A percentile compares a stretch with the other conserved stretches of the same genome.
Evolutionary conservation across 2,888 invertebrate genomes (phyloP).

Genomic region (Sarcophaga rosellei): DNA sequence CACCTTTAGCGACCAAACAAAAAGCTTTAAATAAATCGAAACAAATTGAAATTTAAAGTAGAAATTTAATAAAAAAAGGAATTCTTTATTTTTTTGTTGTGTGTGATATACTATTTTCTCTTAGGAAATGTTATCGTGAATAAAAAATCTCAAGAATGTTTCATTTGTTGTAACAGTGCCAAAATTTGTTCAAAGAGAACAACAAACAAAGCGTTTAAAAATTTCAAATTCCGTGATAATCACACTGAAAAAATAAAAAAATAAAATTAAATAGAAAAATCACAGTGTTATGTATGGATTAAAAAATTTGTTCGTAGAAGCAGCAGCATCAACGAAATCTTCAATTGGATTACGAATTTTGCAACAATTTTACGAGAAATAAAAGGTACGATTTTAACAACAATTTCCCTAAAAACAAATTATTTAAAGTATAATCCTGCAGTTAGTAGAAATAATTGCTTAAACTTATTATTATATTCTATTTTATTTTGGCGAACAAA

Average conservation of each 20-base stretch:
- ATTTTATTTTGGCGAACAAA: too few relatives aligned
- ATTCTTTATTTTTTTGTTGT: slow-evolving; percentile 17
- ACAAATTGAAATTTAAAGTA: neutral
- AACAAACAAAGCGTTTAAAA: slow-evolving; percentile 37
- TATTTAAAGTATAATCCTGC: too few relatives aligned
- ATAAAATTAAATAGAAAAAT: slow-evolving; percentile 11
- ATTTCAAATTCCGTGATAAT: slow-evolving; percentile 31
- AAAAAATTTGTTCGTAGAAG: neutral
- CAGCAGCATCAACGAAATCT: neutral
- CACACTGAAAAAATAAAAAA: neutral
- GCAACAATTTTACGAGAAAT: neutral
- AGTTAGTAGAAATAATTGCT: too few relatives aligned
- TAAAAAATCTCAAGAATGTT: slow-evolving; percentile 66
- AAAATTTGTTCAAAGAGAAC: slow-evolving; percentile 46
- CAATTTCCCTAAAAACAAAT: too few relatives aligned
- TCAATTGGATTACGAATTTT: slow-evolving; percentile 32
- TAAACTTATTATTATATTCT: too few relatives aligned
- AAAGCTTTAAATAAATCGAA: slow-evolving; percentile 12
- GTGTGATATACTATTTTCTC: slow-evolving; percentile 31
- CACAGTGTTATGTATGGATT: slow-evolving; percentile 6
- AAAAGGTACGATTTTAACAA: slow-evolving; percentile 5
- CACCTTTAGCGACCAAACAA: neutral
- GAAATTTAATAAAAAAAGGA: slow-evolving; percentile 6
- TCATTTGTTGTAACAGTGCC: slow-evolving; percentile 48
- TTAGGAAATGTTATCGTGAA: neutral